Conservation (phyloP, 2,113 vertebrate species). For the Myodes glareolus region DNA sequence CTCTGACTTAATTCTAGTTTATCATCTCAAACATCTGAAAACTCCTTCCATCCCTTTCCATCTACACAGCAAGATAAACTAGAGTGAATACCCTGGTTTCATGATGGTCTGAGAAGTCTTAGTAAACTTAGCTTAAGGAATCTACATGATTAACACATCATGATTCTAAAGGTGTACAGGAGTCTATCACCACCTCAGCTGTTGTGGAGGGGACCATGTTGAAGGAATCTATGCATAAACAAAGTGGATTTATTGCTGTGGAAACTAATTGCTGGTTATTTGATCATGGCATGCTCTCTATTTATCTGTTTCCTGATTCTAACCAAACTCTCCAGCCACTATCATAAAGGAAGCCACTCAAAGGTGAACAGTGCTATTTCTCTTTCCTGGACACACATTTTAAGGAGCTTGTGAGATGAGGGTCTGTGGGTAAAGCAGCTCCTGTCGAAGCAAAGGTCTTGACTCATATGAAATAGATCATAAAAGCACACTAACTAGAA, state of each 20-base stretch:
- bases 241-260: background rate
- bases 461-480: background rate
- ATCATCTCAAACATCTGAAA: slow-evolving; percentile 1
- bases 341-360: background rate
- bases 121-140: background rate
- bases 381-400: background rate
- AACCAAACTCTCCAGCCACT: background rate
- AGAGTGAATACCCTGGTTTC: background rate
- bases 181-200: background rate
- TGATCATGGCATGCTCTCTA: background rate
- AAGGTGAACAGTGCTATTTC: background rate
- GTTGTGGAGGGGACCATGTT: background rate
- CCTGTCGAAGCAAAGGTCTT: background rate
- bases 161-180: background rate
- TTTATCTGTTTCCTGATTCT: background rate
- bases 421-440: background rate
- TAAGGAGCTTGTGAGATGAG: background rate
- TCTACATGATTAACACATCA: background rate
- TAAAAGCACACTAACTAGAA: background rate
- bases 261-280: slow-evolving; percentile 14
- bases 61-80: background rate
- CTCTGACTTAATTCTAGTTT: background rate
- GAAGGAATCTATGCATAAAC: background rate
- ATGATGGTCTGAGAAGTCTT: background rate
- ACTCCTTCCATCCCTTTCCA: background rate